phyloP scores from a whole-genome alignment of 2,797 vertebrate genomes.

The Setipinna tenuifilis region DNA sequence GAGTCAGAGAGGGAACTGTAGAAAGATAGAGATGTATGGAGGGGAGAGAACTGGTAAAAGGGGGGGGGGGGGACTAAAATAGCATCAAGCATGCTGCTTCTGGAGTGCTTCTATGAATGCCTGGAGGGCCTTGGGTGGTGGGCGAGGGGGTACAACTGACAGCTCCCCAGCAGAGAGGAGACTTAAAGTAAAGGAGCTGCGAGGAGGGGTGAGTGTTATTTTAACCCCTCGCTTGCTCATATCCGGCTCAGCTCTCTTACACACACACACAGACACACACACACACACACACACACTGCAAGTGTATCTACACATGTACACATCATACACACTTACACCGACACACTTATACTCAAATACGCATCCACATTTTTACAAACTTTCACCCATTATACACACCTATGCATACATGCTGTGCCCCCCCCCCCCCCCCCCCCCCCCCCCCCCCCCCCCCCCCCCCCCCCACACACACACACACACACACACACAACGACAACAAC shows the following conservation, averaged over 20 bases:
- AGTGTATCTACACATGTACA: background rate
- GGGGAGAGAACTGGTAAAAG: background rate
- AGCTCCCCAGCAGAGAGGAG: constrained; percentile 26
- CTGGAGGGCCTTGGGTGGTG: constrained; percentile 62
- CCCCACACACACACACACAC: background rate
- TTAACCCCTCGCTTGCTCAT: constrained; percentile 64
- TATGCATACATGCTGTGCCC: background rate
- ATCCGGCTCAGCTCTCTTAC: background rate
- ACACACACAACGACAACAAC: too few relatives aligned
- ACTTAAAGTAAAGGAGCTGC: constrained; percentile 32
- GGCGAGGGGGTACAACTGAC: constrained; percentile 52
- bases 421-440: background rate
- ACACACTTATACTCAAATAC: background rate
- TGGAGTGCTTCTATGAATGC: constrained; percentile 69
- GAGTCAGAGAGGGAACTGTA: constrained; percentile 28
- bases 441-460: background rate
- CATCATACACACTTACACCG: background rate
- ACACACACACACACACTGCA: background rate
- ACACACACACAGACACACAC: background rate
- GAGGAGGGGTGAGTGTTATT: constrained; percentile 60
- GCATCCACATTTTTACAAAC: too few relatives aligned
- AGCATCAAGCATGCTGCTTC: constrained; percentile 66
- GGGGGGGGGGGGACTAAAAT: constrained; percentile 38
- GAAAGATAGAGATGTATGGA: background rate
- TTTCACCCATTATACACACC: background rate